A percentile compares a stretch with the other conserved stretches of the same genome.
Conservation (phyloP, 2,888 invertebrate species). For the Deilephila elpenor region DNA sequence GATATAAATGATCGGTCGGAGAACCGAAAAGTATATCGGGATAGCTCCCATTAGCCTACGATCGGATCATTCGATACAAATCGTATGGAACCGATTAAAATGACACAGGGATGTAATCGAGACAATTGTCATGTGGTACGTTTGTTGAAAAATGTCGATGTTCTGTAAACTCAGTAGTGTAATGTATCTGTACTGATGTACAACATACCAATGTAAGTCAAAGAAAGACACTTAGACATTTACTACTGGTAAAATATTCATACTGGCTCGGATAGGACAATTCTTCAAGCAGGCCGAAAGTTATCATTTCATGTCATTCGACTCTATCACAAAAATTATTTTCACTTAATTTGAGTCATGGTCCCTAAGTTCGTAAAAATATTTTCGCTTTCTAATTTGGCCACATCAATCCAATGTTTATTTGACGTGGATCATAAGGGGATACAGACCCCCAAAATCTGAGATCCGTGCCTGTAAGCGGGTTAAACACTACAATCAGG, state of each 20-base stretch:
- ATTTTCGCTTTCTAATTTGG: no score
- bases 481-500: conserved; percentile 82
- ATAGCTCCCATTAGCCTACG: conserved; percentile 80
- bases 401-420: no score
- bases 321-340: no score
- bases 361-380: no score
- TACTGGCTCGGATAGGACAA: no score
- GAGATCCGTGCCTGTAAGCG: conserved; percentile 37
- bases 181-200: no score
- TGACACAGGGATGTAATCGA: conserved; percentile 37
- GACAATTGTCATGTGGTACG: not conserved
- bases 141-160: not conserved
- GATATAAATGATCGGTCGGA: conserved; percentile 75
- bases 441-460: not conserved
- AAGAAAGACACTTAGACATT: no score
- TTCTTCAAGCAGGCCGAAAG: no score
- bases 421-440: not conserved
- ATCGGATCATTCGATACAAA: conserved; percentile 76
- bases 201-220: no score
- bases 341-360: no score
- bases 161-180: not conserved
- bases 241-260: no score
- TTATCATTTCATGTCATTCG: no score
- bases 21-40: conserved; percentile 77
- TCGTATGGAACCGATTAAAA: conserved; percentile 80